A percentile compares a stretch with the other conserved stretches of the same genome.
Conservation (phyloP, 35 echinoderm and acorn worm species). For the Strongylocentrotus purpuratus region DNA sequence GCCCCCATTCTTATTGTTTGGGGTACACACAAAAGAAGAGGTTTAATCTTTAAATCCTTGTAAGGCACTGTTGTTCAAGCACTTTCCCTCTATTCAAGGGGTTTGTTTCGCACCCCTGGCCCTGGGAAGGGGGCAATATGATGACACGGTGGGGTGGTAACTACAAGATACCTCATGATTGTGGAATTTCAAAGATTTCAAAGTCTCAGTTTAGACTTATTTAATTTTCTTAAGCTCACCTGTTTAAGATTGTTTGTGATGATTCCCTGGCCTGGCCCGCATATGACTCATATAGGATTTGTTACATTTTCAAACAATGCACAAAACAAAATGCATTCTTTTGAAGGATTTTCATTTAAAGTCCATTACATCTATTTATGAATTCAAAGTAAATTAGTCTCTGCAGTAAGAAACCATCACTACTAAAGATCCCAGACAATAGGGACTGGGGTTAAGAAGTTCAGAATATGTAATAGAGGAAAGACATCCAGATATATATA, state of each 20-base stretch:
- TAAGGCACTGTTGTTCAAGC: constrained; percentile 9
- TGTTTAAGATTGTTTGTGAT: neutral
- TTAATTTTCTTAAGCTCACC: neutral
- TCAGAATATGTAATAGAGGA: neutral
- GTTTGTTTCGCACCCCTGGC: neutral
- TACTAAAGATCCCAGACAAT: neutral
- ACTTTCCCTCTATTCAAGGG: neutral
- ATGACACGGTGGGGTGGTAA: neutral
- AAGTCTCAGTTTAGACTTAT: neutral
- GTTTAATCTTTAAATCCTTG: constrained; percentile 15
- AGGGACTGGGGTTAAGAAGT: neutral
- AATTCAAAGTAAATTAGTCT: too few relatives aligned
- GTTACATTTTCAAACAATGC: neutral
- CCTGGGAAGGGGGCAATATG: neutral
- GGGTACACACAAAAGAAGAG: constrained; percentile 1
- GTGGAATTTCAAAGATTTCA: neutral
- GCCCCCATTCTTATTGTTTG: neutral
- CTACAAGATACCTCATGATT: neutral
- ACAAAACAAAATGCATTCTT: neutral
- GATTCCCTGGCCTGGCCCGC: neutral
- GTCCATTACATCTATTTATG: neutral
- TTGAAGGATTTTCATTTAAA: neutral
- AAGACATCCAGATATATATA: neutral
- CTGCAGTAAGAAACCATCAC: neutral
- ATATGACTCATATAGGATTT: neutral